Evolutionary conservation across 2,888 invertebrate species (phyloP).

Genomic region (Drosophila lutescens): DNA sequence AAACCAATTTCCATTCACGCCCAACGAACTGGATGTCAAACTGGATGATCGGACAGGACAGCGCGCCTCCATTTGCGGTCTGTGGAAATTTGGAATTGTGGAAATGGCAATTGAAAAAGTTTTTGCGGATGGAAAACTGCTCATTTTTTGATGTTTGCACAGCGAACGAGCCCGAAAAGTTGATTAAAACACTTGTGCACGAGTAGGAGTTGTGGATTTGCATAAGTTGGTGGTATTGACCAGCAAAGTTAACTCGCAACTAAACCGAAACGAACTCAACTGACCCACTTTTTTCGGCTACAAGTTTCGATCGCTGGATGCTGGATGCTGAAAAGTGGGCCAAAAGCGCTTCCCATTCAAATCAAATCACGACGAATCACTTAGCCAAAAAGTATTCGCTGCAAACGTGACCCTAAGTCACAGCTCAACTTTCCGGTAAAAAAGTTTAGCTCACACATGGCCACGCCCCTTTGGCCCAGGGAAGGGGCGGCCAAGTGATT

Average conservation of each 20-base stretch:
- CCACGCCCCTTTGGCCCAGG: neutral
- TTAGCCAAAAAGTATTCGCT: slow-evolving; percentile 57
- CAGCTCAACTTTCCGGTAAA: slow-evolving; percentile 60
- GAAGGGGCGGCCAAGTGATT: slow-evolving; percentile 53
- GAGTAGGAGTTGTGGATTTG: slow-evolving; percentile 16
- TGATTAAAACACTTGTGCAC: slow-evolving; percentile 50
- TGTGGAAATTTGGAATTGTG: slow-evolving; percentile 17
- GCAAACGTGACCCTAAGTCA: slow-evolving; percentile 60
- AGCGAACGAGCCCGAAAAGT: slow-evolving; percentile 46
- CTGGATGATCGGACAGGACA: neutral
- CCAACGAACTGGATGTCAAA: neutral
- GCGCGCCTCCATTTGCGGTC: slow-evolving; percentile 29
- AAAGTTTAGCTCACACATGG: slow-evolving; percentile 48
- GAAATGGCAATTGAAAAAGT: slow-evolving; percentile 66
- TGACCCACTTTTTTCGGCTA: slow-evolving; percentile 59
- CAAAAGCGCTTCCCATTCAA: slow-evolving; percentile 49
- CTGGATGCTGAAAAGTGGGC: slow-evolving; percentile 1
- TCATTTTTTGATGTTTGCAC: slow-evolving; percentile 46
- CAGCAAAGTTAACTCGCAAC: slow-evolving; percentile 48
- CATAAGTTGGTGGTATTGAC: slow-evolving; percentile 51
- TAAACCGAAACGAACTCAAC: no score
- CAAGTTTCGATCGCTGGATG: no score
- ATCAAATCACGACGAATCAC: slow-evolving; percentile 76
- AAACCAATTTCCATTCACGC: slow-evolving; percentile 25
- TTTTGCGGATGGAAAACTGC: slow-evolving; percentile 39